Evolutionary conservation across 2,113 vertebrate species (phyloP).

Genomic region (Eubucco bourcierii): DNA sequence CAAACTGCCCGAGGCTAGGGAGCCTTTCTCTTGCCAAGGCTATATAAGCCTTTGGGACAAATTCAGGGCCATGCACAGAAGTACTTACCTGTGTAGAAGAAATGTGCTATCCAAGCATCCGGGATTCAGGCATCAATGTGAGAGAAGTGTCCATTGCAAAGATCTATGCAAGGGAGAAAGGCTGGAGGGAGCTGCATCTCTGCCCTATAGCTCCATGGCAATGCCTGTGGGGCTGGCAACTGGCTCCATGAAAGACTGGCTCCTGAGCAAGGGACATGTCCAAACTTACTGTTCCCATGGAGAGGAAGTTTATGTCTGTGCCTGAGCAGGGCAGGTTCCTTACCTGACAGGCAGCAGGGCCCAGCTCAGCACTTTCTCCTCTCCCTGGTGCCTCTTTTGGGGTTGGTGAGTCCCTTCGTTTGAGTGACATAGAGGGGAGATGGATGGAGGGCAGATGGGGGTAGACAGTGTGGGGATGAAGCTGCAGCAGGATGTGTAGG

Average conservation of each 20-base stretch:
- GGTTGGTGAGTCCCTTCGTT: background rate
- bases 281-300: conserved; percentile 12
- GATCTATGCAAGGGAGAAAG: background rate
- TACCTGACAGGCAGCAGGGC: background rate
- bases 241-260: background rate
- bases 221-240: background rate
- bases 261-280: accelerated
- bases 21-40: background rate
- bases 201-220: background rate
- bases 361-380: background rate
- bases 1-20: background rate
- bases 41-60: background rate
- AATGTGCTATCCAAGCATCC: background rate
- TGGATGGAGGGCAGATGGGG: background rate
- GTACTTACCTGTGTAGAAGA: background rate
- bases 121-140: background rate
- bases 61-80: background rate
- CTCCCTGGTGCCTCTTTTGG: background rate
- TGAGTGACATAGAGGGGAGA: accelerated
- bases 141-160: background rate
- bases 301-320: background rate
- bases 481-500: accelerated
- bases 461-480: background rate
- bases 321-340: background rate
- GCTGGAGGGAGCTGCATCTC: background rate